A percentile compares a stretch with the other conserved stretches of the same genome.
phyloP scores from a whole-genome alignment of 2,888 invertebrate genomes.

The Apocheima hispidaria region DNA sequence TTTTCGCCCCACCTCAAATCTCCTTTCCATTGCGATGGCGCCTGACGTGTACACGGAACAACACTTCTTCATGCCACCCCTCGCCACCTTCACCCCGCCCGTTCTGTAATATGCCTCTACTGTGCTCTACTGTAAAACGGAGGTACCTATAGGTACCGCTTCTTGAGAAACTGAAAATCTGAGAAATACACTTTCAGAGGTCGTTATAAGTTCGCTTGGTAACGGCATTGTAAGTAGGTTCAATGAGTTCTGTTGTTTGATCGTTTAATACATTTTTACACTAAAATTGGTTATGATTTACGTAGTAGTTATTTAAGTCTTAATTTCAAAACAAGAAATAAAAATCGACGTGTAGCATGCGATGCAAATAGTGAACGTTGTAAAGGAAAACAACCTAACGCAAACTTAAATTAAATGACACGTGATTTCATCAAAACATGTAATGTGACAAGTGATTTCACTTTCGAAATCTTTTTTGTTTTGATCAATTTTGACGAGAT shows the following conservation, averaged over 20 bases:
- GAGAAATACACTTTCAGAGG: constrained; percentile 24
- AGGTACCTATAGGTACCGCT: constrained; percentile 28
- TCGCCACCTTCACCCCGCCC: constrained; percentile 42
- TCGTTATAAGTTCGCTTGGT: constrained; percentile 11
- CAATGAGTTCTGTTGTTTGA: not conserved
- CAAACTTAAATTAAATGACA: too few species aligned
- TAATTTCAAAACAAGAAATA: too few species aligned
- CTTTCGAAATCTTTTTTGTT: too few species aligned
- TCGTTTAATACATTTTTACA: too few species aligned
- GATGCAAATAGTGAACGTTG: too few species aligned
- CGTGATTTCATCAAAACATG: too few species aligned
- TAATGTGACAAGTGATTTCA: too few species aligned
- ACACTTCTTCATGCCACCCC: constrained; percentile 67
- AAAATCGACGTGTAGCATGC: too few species aligned
- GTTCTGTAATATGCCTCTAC: constrained; percentile 49
- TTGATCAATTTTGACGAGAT: too few species aligned
- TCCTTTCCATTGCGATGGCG: constrained; percentile 68
- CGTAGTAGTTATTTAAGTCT: too few species aligned
- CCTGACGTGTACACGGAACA: constrained; percentile 80
- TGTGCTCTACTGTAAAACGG: constrained; percentile 43
- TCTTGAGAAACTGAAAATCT: constrained; percentile 46
- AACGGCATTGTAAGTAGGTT: not conserved
- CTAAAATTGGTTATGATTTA: too few species aligned
- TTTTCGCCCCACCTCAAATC: constrained; percentile 59
- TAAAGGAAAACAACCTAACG: too few species aligned